These are phyloP conservation scores for Drosophila robusta DNA, from an alignment of 2,888 invertebrate species.

Conservation along the genomic window DNA sequence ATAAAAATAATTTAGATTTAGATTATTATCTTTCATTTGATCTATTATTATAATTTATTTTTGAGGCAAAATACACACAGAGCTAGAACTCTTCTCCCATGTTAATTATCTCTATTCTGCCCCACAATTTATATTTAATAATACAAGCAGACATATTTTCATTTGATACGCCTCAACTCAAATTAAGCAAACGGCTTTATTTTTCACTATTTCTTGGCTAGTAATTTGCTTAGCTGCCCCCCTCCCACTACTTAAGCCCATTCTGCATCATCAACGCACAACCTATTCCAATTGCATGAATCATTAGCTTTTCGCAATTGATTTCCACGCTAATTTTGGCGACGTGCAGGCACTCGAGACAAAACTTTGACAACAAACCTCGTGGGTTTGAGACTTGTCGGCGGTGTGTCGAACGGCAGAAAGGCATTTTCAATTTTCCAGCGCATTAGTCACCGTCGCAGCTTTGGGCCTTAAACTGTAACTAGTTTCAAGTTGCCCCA, in stretches of 20 bases:
- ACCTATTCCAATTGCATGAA: constrained; percentile 64
- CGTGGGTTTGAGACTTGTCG: constrained; percentile 31
- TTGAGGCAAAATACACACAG: no score
- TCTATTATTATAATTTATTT: no score
- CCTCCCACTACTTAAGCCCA: background rate
- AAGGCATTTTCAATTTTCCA: constrained; percentile 73
- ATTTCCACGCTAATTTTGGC: constrained; percentile 70
- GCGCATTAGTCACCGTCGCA: constrained; percentile 69
- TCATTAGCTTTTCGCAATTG: constrained; percentile 66
- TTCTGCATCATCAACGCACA: constrained; percentile 9
- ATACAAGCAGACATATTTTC: background rate
- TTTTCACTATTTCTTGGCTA: background rate
- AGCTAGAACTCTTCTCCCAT: no score
- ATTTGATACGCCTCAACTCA: constrained; percentile 9
- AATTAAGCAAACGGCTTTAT: constrained; percentile 3
- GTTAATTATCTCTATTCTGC: no score
- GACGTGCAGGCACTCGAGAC: constrained; percentile 62
- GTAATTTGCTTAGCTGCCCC: constrained; percentile 17
- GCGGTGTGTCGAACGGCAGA: constrained; percentile 37
- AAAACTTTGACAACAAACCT: constrained; percentile 49
- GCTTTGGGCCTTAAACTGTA: constrained; percentile 62
- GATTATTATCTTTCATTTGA: no score
- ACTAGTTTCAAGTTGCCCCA: constrained; percentile 61
- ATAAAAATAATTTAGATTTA: no score
- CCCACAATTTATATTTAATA: background rate